Conservation (phyloP, 2,113 vertebrate species). For the Hipposideros armiger region DNA sequence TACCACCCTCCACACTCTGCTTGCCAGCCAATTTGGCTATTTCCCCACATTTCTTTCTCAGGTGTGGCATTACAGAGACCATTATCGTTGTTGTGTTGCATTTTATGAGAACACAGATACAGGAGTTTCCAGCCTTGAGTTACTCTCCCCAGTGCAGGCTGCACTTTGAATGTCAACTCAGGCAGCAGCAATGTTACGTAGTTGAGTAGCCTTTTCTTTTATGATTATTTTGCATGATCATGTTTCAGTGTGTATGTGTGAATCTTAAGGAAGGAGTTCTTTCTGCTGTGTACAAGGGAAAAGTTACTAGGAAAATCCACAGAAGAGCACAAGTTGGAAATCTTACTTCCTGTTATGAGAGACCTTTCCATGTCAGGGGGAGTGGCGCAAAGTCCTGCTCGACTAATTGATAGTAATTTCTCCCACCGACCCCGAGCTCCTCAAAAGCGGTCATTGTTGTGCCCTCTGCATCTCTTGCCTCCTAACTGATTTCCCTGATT, state of each 20-base stretch:
- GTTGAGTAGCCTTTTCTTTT: not conserved
- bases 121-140: not conserved
- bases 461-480: not conserved
- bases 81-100: not conserved
- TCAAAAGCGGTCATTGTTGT: not conserved
- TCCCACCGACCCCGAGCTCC: not conserved
- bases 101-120: slow-evolving; percentile 44
- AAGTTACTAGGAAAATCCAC: not conserved
- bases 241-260: not conserved
- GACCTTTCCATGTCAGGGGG: not conserved
- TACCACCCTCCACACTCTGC: not conserved
- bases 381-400: not conserved
- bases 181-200: not conserved
- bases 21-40: not conserved
- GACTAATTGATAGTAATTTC: not conserved
- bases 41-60: slow-evolving; percentile 55
- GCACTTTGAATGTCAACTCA: not conserved
- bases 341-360: not conserved
- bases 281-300: not conserved
- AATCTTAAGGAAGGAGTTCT: not conserved
- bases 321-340: not conserved
- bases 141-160: not conserved
- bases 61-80: slow-evolving; percentile 39
- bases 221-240: not conserved
- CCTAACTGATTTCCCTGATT: not conserved